Percentiles rank a stretch among this genome's conserved stretches.
Conservation (phyloP, 2,113 vertebrate genomes). For the Notechis scutatus region DNA sequence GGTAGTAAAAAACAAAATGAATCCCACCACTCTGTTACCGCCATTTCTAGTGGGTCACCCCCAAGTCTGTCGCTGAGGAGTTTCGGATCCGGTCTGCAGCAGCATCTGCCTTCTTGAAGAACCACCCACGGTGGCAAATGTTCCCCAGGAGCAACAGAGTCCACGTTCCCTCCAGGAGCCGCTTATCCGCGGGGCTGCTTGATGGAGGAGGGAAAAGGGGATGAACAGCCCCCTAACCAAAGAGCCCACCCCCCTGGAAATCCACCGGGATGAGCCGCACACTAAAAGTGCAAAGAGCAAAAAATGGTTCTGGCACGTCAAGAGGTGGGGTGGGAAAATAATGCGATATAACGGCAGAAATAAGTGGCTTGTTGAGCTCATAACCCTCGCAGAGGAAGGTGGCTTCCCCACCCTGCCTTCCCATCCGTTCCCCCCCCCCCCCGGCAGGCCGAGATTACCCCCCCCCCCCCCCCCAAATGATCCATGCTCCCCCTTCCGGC, state of each 20-base stretch:
- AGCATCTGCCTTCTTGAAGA: not conserved
- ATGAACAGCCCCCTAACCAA: not conserved
- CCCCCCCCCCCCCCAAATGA: not conserved
- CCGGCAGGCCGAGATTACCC: not conserved
- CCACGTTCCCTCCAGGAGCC: not conserved
- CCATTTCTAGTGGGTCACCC: not conserved
- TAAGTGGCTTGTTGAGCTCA: not conserved
- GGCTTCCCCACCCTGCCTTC: not conserved
- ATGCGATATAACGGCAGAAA: not conserved
- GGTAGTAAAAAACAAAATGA: no score
- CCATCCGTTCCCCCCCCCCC: no score
- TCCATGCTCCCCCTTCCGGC: not conserved
- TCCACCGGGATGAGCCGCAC: not conserved
- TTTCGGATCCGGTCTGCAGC: not conserved
- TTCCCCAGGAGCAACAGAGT: not conserved
- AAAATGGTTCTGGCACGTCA: not conserved
- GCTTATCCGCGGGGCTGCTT: not conserved
- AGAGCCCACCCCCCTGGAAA: not conserved
- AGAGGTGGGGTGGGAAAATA: no score
- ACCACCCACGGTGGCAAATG: not conserved
- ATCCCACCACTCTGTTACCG: no score
- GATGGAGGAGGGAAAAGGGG: not conserved
- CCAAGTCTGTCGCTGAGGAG: not conserved
- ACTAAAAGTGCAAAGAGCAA: not conserved
- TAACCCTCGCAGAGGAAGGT: not conserved